These are phyloP conservation scores for Lepidurus couesii DNA, from an alignment of 1,140 invertebrate genomes.

Conservation along the genomic window DNA sequence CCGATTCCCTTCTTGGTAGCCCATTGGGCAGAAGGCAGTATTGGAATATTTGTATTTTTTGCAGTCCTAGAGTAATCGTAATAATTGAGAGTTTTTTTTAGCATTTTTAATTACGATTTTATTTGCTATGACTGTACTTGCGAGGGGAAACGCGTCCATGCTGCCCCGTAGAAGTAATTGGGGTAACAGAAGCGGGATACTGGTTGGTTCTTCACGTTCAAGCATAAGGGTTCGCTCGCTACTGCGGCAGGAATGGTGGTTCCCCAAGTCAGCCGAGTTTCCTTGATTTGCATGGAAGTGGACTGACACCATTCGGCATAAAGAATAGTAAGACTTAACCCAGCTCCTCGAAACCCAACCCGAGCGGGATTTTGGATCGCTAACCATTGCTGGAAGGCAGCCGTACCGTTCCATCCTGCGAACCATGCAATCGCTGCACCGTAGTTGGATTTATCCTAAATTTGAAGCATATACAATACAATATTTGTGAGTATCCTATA, in stretches of 20 bases:
- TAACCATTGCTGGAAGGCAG: background rate
- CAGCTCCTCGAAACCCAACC: background rate
- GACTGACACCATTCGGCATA: background rate
- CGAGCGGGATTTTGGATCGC: background rate
- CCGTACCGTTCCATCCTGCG: background rate
- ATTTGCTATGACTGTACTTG: background rate
- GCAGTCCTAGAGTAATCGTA: background rate
- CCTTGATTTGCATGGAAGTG: background rate
- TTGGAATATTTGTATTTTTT: background rate
- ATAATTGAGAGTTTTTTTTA: background rate
- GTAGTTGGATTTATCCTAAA: background rate
- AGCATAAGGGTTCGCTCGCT: background rate
- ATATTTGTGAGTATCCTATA: background rate
- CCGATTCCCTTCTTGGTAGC: background rate
- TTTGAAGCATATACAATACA: background rate
- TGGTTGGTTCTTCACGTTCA: background rate
- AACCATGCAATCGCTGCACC: background rate
- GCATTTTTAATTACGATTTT: background rate
- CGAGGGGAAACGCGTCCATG: background rate
- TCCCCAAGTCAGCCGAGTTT: background rate
- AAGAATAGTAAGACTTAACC: background rate
- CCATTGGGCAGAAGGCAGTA: background rate
- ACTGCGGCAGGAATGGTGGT: background rate
- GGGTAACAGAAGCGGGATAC: slow-evolving; percentile 9
- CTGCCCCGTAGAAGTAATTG: background rate